Evolutionary conservation across 2,113 vertebrate genomes (phyloP).

Genomic region (Podarcis muralis): DNA sequence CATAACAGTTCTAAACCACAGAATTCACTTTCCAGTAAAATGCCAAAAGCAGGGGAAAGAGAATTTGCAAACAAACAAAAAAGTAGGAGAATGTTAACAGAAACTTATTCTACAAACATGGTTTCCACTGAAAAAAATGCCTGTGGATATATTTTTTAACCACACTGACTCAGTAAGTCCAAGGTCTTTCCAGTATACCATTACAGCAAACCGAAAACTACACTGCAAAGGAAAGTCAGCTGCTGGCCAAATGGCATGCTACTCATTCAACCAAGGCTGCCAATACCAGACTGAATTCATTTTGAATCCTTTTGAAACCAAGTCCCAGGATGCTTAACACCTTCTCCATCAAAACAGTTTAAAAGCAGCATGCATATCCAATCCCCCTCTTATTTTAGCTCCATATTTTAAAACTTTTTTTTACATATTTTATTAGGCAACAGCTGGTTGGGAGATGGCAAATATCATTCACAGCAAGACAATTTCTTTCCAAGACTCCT

Average conservation of each 20-base stretch:
- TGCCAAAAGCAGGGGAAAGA: not conserved
- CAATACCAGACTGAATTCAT: conserved; percentile 1
- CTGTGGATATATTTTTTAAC: not conserved
- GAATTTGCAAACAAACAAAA: not conserved
- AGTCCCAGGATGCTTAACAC: not conserved
- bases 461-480: not conserved
- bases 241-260: not conserved
- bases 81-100: not conserved
- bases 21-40: not conserved
- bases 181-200: not conserved
- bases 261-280: not conserved
- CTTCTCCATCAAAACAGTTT: not conserved
- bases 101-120: not conserved
- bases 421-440: not conserved
- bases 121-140: not conserved
- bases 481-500: not conserved
- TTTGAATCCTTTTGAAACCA: not conserved
- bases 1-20: not conserved
- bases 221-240: not conserved
- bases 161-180: not conserved
- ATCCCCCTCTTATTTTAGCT: not conserved
- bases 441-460: not conserved
- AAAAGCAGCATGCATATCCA: not conserved
- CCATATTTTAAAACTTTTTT: not conserved
- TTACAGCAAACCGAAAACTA: not conserved